Percentiles rank a stretch among this genome's conserved stretches.
These are phyloP conservation scores for Criorhina ranunculi DNA, from an alignment of 2,888 invertebrate genomes.

Conservation along the genomic window DNA sequence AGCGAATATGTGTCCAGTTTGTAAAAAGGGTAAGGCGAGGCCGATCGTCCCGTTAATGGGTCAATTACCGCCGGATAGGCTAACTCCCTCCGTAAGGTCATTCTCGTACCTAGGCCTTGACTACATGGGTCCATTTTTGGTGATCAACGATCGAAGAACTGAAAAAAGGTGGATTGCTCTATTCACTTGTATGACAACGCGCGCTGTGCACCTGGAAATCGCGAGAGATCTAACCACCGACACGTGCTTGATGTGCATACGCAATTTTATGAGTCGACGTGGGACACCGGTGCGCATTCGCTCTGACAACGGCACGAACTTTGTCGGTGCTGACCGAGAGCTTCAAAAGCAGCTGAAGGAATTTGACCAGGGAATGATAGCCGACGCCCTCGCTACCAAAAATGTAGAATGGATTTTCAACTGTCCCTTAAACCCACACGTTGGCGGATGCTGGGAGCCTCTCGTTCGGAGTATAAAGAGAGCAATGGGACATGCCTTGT, in stretches of 20 bases:
- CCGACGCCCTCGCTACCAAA: neutral
- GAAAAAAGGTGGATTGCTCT: slow-evolving; percentile 50
- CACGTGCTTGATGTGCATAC: slow-evolving; percentile 12
- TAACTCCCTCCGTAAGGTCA: slow-evolving; percentile 4
- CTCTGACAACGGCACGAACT: slow-evolving; percentile 44
- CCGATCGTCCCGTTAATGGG: slow-evolving; percentile 62
- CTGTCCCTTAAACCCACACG: neutral
- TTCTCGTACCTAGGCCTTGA: slow-evolving; percentile 49
- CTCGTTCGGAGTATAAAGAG: slow-evolving; percentile 19
- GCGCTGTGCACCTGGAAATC: slow-evolving; percentile 18
- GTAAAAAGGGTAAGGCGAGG: slow-evolving; percentile 21
- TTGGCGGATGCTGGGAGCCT: neutral
- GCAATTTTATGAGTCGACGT: slow-evolving; percentile 49
- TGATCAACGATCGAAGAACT: slow-evolving; percentile 27
- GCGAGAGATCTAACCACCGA: slow-evolving; percentile 10
- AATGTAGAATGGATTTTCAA: slow-evolving; percentile 18
- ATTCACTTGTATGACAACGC: slow-evolving; percentile 31
- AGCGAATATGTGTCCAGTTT: slow-evolving; percentile 22
- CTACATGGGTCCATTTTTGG: slow-evolving; percentile 55
- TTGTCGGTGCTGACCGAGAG: slow-evolving; percentile 39
- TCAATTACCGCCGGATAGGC: neutral
- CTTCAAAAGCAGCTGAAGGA: slow-evolving; percentile 1
- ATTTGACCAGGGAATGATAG: slow-evolving; percentile 2
- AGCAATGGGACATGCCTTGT: slow-evolving; percentile 6
- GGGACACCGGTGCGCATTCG: slow-evolving; percentile 40